Conservation (phyloP, 2,113 vertebrate species). For the human (Homo sapiens) region DNA sequence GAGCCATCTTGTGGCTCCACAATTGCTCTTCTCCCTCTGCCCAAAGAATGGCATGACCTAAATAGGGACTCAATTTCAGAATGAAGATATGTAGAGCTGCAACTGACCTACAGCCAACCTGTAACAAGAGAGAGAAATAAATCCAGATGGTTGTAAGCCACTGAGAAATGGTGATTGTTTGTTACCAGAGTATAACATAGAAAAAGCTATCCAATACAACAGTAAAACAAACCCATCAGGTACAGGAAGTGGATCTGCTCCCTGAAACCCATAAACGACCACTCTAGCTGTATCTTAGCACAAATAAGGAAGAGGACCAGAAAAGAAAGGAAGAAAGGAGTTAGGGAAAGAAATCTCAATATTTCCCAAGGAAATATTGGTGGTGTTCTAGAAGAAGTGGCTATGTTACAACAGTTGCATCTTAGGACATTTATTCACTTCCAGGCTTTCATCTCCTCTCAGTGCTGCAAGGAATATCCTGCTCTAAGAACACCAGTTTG, state of each 20-base stretch:
- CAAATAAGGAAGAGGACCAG: not conserved
- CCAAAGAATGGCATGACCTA: not conserved
- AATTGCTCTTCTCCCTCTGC: not conserved
- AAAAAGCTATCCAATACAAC: not conserved
- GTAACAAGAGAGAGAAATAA: not conserved
- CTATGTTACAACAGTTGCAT: not conserved
- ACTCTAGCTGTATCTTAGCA: not conserved
- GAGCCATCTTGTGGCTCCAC: not conserved
- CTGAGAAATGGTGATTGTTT: not conserved
- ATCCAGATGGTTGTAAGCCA: not conserved
- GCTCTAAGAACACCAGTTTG: not conserved
- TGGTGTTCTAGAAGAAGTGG: not conserved
- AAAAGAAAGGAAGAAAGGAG: not conserved
- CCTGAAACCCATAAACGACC: not conserved
- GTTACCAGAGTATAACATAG: not conserved
- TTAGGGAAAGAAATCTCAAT: not conserved
- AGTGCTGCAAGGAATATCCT: not conserved
- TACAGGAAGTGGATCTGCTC: not conserved
- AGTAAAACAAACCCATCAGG: not conserved
- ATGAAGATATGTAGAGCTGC: not conserved
- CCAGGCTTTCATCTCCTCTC: not conserved
- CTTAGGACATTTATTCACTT: not conserved
- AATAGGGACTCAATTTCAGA: not conserved
- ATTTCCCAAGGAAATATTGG: not conserved
- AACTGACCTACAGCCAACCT: not conserved